Evolutionary conservation across 2,888 invertebrate genomes (phyloP).

Genomic region (Aricia artaxerxes): DNA sequence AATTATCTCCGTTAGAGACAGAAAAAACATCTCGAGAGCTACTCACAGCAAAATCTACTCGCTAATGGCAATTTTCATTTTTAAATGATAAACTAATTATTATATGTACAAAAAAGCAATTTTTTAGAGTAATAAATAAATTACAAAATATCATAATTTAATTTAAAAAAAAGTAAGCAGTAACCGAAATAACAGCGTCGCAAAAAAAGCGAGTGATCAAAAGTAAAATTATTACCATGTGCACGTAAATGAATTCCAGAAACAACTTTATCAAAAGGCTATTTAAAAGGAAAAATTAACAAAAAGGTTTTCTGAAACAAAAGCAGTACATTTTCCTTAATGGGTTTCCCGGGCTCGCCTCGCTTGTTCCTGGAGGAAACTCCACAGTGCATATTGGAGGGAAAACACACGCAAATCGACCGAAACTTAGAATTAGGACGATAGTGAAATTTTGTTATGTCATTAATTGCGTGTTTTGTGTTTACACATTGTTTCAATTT

Average conservation of each 20-base stretch:
- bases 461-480: not conserved
- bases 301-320: not conserved
- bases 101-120: no score
- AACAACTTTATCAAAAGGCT: not conserved
- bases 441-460: not conserved
- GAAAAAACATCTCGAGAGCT: not conserved
- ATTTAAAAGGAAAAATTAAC: not conserved
- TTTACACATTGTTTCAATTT: not conserved
- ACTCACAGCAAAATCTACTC: not conserved
- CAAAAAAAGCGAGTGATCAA: no score
- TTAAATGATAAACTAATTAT: no score
- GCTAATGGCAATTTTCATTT: not conserved
- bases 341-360: not conserved
- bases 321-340: not conserved
- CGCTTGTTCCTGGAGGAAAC: constrained; percentile 1
- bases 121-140: no score
- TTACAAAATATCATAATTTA: not conserved
- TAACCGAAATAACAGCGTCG: not conserved
- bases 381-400: not conserved
- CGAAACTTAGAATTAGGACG: not conserved
- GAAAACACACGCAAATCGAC: not conserved
- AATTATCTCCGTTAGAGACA: not conserved
- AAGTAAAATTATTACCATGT: not conserved
- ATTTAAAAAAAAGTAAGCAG: not conserved
- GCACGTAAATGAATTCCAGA: not conserved